Conservation (phyloP, 2,113 vertebrate species). For the Scophthalmus maximus region DNA sequence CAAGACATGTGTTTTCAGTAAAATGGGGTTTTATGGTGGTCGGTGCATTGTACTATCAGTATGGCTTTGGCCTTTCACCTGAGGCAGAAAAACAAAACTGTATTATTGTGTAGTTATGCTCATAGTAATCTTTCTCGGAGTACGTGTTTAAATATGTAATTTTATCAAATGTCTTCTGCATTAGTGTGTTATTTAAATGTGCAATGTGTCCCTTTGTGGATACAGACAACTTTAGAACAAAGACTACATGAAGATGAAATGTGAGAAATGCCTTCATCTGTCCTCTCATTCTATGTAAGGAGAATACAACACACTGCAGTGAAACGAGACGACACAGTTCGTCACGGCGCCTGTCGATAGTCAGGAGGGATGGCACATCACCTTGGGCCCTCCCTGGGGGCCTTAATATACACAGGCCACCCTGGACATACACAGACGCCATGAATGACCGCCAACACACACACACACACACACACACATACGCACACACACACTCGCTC, state of each 20-base stretch:
- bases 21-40: too few species aligned
- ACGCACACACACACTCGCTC: constrained; percentile 46
- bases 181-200: background rate
- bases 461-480: constrained; percentile 41
- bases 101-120: too few species aligned
- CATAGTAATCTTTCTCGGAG: too few species aligned
- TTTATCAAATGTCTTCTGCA: background rate
- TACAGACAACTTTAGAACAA: background rate
- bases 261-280: constrained; percentile 5
- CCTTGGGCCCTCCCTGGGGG: constrained; percentile 63
- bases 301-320: constrained; percentile 36
- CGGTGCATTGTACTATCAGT: too few species aligned
- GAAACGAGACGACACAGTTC: constrained; percentile 62
- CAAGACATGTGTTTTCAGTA: too few species aligned
- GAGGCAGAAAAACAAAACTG: too few species aligned
- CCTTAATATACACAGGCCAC: constrained; percentile 75
- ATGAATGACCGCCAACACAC: too few species aligned
- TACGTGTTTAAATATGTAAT: background rate
- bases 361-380: constrained; percentile 72
- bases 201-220: background rate
- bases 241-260: background rate
- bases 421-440: constrained; percentile 46
- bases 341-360: constrained; percentile 74
- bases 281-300: constrained; percentile 22
- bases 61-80: too few species aligned